phyloP scores from a whole-genome alignment of 2,113 vertebrate species.

The Antechinus stuartii region DNA sequence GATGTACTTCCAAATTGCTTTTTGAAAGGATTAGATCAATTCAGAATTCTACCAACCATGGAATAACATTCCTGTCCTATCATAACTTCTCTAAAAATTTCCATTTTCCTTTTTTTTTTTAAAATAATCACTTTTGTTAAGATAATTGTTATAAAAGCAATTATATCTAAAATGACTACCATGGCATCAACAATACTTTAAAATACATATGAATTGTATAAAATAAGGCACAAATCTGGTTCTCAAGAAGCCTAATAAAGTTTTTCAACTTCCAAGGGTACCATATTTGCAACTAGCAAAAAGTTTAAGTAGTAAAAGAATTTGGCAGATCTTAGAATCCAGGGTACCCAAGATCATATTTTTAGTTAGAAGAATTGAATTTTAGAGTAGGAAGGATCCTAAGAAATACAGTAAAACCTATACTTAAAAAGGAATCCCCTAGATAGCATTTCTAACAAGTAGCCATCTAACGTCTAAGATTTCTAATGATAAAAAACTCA shows the following conservation, averaged over 20 bases:
- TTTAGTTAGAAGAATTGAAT: neutral
- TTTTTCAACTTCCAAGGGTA: slow-evolving; percentile 22
- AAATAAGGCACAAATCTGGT: neutral
- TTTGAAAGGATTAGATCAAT: neutral
- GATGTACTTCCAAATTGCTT: neutral
- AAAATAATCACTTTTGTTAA: no score
- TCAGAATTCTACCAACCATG: no score
- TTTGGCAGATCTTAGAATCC: neutral
- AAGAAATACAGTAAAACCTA: neutral
- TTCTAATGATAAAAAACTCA: neutral
- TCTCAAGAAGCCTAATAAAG: slow-evolving; percentile 22
- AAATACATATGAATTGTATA: neutral
- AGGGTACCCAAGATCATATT: neutral
- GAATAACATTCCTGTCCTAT: no score
- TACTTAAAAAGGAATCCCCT: neutral
- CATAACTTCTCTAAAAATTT: no score
- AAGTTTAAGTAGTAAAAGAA: slow-evolving; percentile 27
- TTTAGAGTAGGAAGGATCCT: neutral
- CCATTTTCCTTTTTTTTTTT: no score
- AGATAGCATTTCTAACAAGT: neutral
- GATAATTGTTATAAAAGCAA: no score
- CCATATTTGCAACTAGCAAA: slow-evolving; percentile 15
- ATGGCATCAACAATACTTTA: neutral
- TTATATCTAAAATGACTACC: no score
- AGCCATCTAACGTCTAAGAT: neutral